Base-by-base conservation (phyloP, 2,888 invertebrate species). In the Eustalomyia histrio region DNA sequence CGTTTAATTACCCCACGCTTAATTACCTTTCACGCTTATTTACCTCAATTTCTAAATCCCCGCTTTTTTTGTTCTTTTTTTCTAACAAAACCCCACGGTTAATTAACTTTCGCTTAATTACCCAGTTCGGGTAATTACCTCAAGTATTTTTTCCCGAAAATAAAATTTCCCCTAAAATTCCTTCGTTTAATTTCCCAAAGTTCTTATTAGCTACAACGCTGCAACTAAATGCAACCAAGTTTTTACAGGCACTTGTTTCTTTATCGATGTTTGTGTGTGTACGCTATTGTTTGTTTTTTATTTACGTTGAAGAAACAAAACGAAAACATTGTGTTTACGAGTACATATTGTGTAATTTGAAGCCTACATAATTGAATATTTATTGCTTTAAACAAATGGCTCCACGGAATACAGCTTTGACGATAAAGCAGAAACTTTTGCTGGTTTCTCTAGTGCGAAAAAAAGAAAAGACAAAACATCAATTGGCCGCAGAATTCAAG, bases 361-460 rank as follows among this genome's bases (percentile, higher is more conserved):
- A n/a, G n/a, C n/a, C n/a, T n/a, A n/a, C n/a, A n/a, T n/a, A n/a
- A n/a, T n/a, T 50, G n/a, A 50, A 50, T 5, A 17, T 16, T 50
- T 50, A 16, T 50, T 50, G 16, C n/a, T n/a, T n/a, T 50, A 0
- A 50, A 50, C 14, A 33, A 58, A 58, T 58, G 58, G 58, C 29
- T 58, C 58, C 58, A 58, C 58, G 58, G 14, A 58, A 58, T 29
- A 33, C 33, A 58, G 33, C 29, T n/a, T 58, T 58, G 29, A 58
- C 33, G n/a, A n/a, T n/a, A n/a, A n/a, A 57, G 57, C 57, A 57
- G 14, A 57, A 57, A 29, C 57, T 57, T 57, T 29, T 29, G 33
- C 14, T 57, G 33, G 29, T 57, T 29, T 57, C 57, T 14, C 12
- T 57, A 10, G 9, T 7, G 14, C 6, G 21, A 57, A 57, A 12